Base-by-base conservation (phyloP, 2,888 invertebrate genomes). In the Litoditis marina region DNA sequence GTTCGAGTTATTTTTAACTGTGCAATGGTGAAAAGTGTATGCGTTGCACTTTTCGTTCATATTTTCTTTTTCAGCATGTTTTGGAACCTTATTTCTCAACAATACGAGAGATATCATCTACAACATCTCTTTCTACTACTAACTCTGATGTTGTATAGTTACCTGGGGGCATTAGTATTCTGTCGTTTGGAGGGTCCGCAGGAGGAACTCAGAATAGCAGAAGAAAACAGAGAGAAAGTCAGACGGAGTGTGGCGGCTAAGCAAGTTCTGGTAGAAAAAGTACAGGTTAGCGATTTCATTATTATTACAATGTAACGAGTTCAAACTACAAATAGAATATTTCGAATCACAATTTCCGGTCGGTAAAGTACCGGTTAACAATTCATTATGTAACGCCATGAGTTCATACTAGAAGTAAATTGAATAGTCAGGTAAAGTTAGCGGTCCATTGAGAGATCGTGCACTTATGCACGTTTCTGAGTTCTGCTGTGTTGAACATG, bases 81-180 rank as follows among this genome's bases (percentile, higher is more conserved):
- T 61, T 79, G 77, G 77, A 79, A 79, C 49, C 62, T 78, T 13
- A 68, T 79, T 6, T 66, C 72, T 4, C 66, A 65, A 8, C 68
- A 73, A 36, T 78, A 78, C 60, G 74, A 77, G 57, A 60, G 68
- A 44, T 77, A 74, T 52, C 65, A 73, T 27, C 61, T 79, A 2
- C 73, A 77, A 25, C 79, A 79, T 59, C 22, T 75, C 3, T 60
- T 76, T 7, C 68, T 78, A 60, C 68, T 77, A 5, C 27, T 64
- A 16, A 53, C 74, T 13, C 68, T 80, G 25, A 56, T 71, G 1
- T 13, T 74, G n/a, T 80, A 79, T 66, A 76, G 73, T 57, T 56
- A 78, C 7, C 30, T 78, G 2, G 79, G 79, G 13, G 79, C 77
- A 16, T 34, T 73, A 2, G 57, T 74, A 6, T 79, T 79, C 56